These are phyloP conservation scores for Brotula barbata DNA, from an alignment of 2,797 vertebrate species.

Conservation along the genomic window DNA sequence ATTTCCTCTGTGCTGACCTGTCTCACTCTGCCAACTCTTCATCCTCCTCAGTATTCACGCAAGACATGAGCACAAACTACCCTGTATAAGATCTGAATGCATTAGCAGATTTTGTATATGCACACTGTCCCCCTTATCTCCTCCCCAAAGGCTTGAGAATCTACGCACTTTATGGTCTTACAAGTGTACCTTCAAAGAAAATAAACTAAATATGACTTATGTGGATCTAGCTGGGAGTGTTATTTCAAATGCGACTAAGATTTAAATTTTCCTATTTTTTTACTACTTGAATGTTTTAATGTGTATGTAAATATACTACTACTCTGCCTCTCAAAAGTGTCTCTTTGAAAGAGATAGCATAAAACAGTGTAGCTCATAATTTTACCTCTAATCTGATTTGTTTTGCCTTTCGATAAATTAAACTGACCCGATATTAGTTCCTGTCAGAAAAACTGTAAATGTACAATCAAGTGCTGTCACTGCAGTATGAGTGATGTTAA, in stretches of 20 bases:
- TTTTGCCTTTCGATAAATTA: slow-evolving; percentile 62
- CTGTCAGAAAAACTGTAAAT: background rate
- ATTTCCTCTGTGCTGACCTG: slow-evolving; percentile 17
- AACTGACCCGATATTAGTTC: too few relatives aligned
- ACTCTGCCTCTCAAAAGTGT: too few relatives aligned
- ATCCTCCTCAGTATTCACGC: slow-evolving; percentile 33
- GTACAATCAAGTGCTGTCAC: background rate
- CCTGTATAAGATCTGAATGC: slow-evolving; percentile 65
- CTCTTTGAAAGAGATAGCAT: too few relatives aligned
- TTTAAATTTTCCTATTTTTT: too few relatives aligned
- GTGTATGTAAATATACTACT: too few relatives aligned
- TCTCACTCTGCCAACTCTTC: background rate
- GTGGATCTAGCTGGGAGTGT: slow-evolving; percentile 1
- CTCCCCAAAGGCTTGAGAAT: slow-evolving; percentile 54
- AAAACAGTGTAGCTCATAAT: background rate
- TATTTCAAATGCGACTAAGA: too few relatives aligned
- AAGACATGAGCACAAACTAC: slow-evolving; percentile 62
- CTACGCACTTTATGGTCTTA: slow-evolving; percentile 74
- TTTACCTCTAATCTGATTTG: slow-evolving; percentile 14
- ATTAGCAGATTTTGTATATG: slow-evolving; percentile 47
- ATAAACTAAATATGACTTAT: slow-evolving; percentile 58
- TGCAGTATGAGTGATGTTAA: background rate
- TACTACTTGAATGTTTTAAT: too few relatives aligned
- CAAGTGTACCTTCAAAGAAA: slow-evolving; percentile 73
- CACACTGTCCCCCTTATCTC: slow-evolving; percentile 15